Evolutionary conservation across 2,888 invertebrate genomes (phyloP), one percentile per base, ranked within the genome.

Genomic region (Chalcis sispes): DNA sequence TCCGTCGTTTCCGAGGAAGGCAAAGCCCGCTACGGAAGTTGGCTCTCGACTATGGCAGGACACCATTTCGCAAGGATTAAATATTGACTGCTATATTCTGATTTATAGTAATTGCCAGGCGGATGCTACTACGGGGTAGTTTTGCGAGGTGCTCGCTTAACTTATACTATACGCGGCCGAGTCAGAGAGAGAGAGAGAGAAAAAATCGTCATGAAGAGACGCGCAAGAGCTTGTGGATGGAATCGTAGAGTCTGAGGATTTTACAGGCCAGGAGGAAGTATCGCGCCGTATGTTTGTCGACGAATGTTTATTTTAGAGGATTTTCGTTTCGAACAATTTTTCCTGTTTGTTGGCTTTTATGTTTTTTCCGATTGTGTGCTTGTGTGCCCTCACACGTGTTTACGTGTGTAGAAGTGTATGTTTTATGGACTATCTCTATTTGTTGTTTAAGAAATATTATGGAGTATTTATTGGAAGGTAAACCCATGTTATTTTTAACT

Each of bases 41-140:
- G 50, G 23, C 25, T 2, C 23, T 5, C 20, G 40, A 4, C 52
- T 25, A n/a, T 18, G 29, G 3, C 20, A 81, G 83, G 83, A 83
- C 85, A 83, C 85, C 83, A 84, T 87, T 86, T 84, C 85, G 82
- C 84, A 84, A 83, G 87, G 87, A 87, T 87, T 87, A 87, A 87
- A 87, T 87, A 87, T 87, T 85, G 87, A 87, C 87, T 86, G 85
- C 86, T 85, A n/a, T n/a, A 87, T 87, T 86, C 85, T 87, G 87
- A 87, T 87, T 87, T 87, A 87, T 87, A 87, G 87, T 86, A 87
- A 87, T 87, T 87, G 87, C 85, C 82, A 83, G n/a, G 81, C 7
- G 25, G 18, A 36, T 36, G 36, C 36, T 36, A 4, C 36, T 36
- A 15, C n/a, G n/a, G n/a, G n/a, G n/a, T n/a, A n/a, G n/a, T n/a